phyloP scores from a whole-genome alignment of 2,113 vertebrate genomes.

The Cinclus mexicanus region DNA sequence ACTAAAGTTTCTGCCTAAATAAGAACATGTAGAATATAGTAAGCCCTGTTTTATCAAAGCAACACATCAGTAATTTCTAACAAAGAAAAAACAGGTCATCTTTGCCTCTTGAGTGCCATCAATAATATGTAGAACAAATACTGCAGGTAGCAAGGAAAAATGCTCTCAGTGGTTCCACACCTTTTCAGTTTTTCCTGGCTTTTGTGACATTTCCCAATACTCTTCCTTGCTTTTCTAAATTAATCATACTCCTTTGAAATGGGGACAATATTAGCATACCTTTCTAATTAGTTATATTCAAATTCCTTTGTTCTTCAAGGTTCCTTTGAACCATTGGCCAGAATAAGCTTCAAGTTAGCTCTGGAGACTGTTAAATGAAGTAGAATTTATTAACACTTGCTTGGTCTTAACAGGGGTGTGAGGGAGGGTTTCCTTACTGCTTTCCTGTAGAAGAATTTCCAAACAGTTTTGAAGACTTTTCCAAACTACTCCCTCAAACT shows the following conservation, averaged over 20 bases:
- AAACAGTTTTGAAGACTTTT: neutral
- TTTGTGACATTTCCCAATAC: neutral
- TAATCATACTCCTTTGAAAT: neutral
- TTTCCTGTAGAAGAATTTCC: constrained; percentile 2
- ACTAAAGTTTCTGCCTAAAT: neutral
- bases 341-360: neutral
- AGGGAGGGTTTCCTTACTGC: neutral
- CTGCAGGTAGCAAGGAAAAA: neutral
- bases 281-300: constrained; percentile 8
- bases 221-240: neutral
- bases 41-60: neutral
- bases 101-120: neutral
- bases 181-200: neutral
- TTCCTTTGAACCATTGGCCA: constrained; percentile 20
- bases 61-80: neutral
- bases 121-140: neutral
- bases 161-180: neutral
- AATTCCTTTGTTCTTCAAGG: constrained; percentile 13
- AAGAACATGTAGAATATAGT: neutral
- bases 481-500: neutral
- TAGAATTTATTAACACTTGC: neutral
- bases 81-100: neutral
- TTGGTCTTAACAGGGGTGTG: neutral
- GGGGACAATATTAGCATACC: neutral
- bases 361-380: neutral